A percentile compares a stretch with the other conserved stretches of the same genome.
Evolutionary conservation across 2,888 invertebrate genomes (phyloP).

Genomic region (Cantharis lateralis): DNA sequence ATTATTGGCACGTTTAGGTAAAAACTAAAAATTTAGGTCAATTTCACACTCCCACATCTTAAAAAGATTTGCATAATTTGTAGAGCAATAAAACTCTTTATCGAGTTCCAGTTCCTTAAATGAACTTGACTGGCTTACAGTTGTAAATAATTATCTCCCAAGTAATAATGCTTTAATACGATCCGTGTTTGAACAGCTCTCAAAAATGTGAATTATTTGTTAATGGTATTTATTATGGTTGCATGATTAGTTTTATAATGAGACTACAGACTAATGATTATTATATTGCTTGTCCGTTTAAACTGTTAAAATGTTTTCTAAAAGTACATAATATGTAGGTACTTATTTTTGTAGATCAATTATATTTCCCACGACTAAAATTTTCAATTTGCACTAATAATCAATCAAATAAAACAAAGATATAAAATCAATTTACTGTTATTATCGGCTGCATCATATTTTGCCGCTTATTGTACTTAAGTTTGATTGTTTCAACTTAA

Average conservation of each 20-base stretch:
- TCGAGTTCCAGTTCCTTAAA: not conserved
- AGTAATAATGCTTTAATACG: not conserved
- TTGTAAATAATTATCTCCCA: not conserved
- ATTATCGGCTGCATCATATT: not conserved
- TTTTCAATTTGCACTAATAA: not conserved
- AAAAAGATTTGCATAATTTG: not conserved
- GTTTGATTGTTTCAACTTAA: not conserved
- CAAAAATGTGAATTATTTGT: not conserved
- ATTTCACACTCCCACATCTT: not conserved
- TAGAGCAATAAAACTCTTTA: not conserved
- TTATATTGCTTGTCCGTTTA: not conserved
- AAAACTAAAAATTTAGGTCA: not conserved
- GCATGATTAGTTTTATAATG: not conserved
- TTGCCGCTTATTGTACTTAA: not conserved
- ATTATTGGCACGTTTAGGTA: not conserved
- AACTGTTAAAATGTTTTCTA: not conserved
- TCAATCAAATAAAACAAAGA: not conserved
- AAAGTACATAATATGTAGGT: no score
- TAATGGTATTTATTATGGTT: not conserved
- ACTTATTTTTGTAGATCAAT: not conserved
- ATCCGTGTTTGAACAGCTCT: not conserved
- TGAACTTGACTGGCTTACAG: not conserved
- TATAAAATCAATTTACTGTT: not conserved
- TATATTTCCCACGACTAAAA: not conserved
- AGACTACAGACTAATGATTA: not conserved